Evolutionary conservation across 2,797 vertebrate genomes (phyloP).

Genomic region (Mus minutoides): DNA sequence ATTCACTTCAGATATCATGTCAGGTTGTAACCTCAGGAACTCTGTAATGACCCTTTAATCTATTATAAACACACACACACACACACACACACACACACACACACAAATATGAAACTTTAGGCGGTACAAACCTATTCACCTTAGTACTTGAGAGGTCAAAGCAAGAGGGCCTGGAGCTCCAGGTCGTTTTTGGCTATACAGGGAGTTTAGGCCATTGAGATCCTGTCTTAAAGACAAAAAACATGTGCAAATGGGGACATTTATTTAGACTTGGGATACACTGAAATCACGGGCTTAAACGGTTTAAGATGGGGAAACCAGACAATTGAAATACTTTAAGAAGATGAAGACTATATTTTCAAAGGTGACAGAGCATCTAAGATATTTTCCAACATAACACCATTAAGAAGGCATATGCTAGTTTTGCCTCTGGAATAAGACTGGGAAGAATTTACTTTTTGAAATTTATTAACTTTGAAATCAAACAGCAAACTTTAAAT

Average conservation of each 20-base stretch:
- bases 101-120: not conserved
- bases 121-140: not conserved
- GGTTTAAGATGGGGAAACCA: conserved; percentile 36
- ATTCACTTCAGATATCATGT: not conserved
- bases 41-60: not conserved
- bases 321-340: conserved; percentile 21
- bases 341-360: not conserved
- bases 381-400: not conserved
- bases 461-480: conserved; percentile 7
- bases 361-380: conserved; percentile 19
- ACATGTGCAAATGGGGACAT: not conserved
- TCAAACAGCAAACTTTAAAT: conserved; percentile 39
- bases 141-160: not conserved
- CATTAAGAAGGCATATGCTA: conserved; percentile 20
- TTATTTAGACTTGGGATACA: conserved; percentile 43
- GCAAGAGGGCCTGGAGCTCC: not conserved
- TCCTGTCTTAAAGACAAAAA: not conserved
- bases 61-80: not conserved
- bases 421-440: not conserved
- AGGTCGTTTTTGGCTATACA: not conserved
- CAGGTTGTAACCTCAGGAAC: not conserved
- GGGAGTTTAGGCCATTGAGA: not conserved
- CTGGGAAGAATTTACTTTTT: conserved; percentile 23
- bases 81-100: not conserved
- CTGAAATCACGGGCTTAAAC: conserved; percentile 46